Base-by-base conservation (phyloP, 2,888 invertebrate genomes). In the Gastrophysa polygoni region DNA sequence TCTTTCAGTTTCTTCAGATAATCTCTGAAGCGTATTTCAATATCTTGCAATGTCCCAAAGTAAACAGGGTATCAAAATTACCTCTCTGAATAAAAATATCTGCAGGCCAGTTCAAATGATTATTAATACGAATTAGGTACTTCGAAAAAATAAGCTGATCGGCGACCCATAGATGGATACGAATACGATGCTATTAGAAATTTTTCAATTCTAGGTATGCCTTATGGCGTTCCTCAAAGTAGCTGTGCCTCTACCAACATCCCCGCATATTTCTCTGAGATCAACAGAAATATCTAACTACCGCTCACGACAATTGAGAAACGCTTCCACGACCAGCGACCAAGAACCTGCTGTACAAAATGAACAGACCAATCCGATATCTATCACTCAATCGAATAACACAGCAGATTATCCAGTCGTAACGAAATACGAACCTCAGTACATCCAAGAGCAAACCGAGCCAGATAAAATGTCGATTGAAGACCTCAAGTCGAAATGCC, bases 401-500 rank as follows among this genome's bases (percentile, higher is more conserved):
- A 57, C 48, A 29, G 14, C 57, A 14, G 69, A 73, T n/a, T 67
- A 73, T 57, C 71, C 73, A 17, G 44, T 70, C 17, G 59, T 69
- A 14, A 69, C 70, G 24, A 72, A 70, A 64, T 61, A 68, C 17
- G 68, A 70, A 14, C 57, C 64, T 3, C 64, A 71, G 55, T 63
- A 65, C 61, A 63, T 66, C 43, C 73, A 68, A 59, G 57, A 62
- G 54, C 59, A 63, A 44, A 61, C 57, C 20, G 63, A 70, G 55
- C 32, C 59, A 11, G 67, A 73, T 44, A 51, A 65, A 29, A 46
- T 70, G 17, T 47, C 66, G 17, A 14, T 76, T 10, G 78, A 79
- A 32, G 76, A 77, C 47, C 68, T 78, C 3, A 72, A 71, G 55
- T 60, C 60, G n/a, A 76, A 74, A 71, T 80, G 80, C 60, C 72